Evolutionary conservation across 2,797 vertebrate genomes (phyloP), one percentile per base, ranked within the genome.

Genomic region (Peromyscus attwateri): DNA sequence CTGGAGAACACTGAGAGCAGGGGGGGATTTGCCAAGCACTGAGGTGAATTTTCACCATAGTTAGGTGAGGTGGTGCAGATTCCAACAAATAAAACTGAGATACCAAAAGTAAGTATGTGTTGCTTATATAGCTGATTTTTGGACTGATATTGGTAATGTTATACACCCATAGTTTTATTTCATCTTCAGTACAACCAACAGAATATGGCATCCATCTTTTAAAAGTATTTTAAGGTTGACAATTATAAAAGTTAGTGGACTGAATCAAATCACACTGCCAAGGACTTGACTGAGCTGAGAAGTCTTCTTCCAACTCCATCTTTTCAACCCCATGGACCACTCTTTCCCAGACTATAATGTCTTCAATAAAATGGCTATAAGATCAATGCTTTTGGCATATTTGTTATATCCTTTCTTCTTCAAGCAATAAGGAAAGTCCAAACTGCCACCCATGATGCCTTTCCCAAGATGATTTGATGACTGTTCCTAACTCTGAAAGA

Each of bases 381-480:
- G 85, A 77, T 75, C 25, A 70, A 77, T 52, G 37, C 31, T 49
- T 40, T 90, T 90, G 34, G 16, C 23, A 31, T 89, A 68, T 52
- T 55, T 75, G 19, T 80, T 29, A 14, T 17, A 57, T 9, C 29
- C 6, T 85, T 80, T 84, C 29, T 75, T 84, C 46, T 80, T 90
- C 29, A 80, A 81, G 77, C 12, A 96, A 62, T 57, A 87, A 92
- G 37, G 55, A 82, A 62, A 83, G 70, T 79, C 21, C 57, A 92
- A 84, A 62, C 21, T 70, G 23, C 91, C 34, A 76, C 29, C 49
- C 57, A 91, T 31, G 19, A 34, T 87, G 66, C 79, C 40, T 80
- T 90, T 27, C 31, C 49, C 85, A 96, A 64, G 49, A 84, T 60
- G n/a, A 46, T 6, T 27, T 11, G 13, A 12, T 13, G 19, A 62